These are phyloP conservation scores for Tethea ocularis DNA, from an alignment of 2,888 invertebrate genomes.

Conservation along the genomic window DNA sequence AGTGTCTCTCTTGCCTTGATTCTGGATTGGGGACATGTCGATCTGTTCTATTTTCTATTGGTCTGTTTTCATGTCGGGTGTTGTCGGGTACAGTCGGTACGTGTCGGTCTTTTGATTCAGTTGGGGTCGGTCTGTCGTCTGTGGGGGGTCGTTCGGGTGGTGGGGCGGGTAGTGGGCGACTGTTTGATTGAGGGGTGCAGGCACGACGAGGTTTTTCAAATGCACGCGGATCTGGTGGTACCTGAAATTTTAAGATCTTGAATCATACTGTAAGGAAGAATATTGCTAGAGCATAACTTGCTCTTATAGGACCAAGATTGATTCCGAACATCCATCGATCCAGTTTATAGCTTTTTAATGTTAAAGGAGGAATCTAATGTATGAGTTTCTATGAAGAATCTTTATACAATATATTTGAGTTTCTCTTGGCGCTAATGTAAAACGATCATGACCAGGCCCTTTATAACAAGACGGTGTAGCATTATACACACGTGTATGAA, in stretches of 20 bases:
- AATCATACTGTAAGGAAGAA: neutral
- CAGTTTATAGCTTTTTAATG: too few species aligned
- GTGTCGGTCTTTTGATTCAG: conserved; percentile 14
- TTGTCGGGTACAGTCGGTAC: conserved; percentile 11
- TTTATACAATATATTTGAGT: too few species aligned
- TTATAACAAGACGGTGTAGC: too few species aligned
- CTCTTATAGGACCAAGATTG: too few species aligned
- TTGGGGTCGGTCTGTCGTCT: conserved; percentile 37
- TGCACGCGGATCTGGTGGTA: conserved; percentile 75
- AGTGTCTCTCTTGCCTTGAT: conserved; percentile 27
- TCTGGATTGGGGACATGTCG: conserved; percentile 15
- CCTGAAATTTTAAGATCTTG: conserved; percentile 42
- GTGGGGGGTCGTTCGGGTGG: conserved; percentile 55
- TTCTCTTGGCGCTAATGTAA: too few species aligned
- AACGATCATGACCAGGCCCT: too few species aligned
- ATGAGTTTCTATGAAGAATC: too few species aligned
- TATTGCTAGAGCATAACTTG: too few species aligned
- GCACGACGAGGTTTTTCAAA: conserved; percentile 77
- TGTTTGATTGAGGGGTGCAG: conserved; percentile 74
- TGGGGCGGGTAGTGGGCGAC: conserved; percentile 72
- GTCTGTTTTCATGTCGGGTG: conserved; percentile 13
- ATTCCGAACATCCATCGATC: too few species aligned
- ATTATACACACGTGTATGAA: too few species aligned
- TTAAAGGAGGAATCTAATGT: too few species aligned
- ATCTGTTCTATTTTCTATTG: conserved; percentile 12